A percentile compares a stretch with the other conserved stretches of the same genome.
phyloP scores from a whole-genome alignment of 2,797 vertebrate genomes.

The Syndactyla subalaris region DNA sequence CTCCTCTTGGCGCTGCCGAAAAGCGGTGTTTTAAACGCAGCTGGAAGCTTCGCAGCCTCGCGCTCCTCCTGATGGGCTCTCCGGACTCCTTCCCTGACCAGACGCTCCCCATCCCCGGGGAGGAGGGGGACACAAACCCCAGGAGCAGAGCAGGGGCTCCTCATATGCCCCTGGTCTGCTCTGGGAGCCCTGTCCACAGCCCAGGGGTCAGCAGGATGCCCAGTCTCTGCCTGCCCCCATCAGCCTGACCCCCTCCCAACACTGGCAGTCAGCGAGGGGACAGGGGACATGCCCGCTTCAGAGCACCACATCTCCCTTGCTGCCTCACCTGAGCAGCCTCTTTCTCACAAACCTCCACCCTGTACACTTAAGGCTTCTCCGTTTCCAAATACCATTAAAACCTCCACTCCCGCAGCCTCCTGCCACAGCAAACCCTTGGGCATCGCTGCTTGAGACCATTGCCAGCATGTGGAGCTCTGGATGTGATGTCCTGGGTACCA shows the following conservation, averaged over 20 bases:
- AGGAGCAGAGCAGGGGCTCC: background rate
- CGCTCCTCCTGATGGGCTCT: background rate
- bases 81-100: background rate
- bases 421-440: background rate
- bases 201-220: background rate
- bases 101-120: background rate
- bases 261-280: background rate
- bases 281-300: accelerated
- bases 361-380: background rate
- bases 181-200: background rate
- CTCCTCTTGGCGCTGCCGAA: background rate
- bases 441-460: background rate
- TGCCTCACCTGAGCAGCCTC: background rate
- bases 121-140: background rate
- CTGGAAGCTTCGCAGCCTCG: background rate
- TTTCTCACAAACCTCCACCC: background rate
- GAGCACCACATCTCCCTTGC: background rate
- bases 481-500: background rate
- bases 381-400: background rate
- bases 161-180: background rate
- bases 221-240: background rate
- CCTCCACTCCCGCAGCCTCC: accelerated
- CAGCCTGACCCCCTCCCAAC: background rate
- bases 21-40: background rate
- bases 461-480: accelerated